Base-by-base conservation (phyloP, 2,113 vertebrate species). In the Carlito syrichta region DNA sequence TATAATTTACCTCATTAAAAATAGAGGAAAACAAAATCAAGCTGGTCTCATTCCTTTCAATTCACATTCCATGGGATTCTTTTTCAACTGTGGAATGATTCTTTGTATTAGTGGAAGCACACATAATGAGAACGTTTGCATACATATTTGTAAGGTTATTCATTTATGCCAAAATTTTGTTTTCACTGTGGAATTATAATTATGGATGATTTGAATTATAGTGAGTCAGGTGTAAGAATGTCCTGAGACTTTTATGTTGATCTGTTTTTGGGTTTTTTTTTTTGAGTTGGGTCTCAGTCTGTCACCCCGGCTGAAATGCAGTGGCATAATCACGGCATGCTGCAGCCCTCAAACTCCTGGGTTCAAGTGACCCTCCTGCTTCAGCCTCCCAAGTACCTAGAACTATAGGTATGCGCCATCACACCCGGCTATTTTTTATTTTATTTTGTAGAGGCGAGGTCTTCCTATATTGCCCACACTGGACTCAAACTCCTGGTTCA, bases 131-230 rank as follows among this genome's bases (percentile, higher is more conserved):
- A 66, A 30, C 12, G 19, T 58, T 96, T 76, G 43, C 79, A 32
- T 50, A 86, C 63, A 89, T 74, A 8, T 81, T 94, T 77, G 23
- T 38, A 94, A 69, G 12, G 22, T 62, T 84, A 38, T 38, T 3
- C 48, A 2, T 74, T 93, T 89, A 93, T 35, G 63, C 40, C 74
- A 76, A 38, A n/a, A 83, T 35, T 23, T 43, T 69, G 23, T 91
- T 96, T 92, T 94, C 23, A 30, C 30, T 48, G 52, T 94, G 69
- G 58, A 90, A 74, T 93, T 94, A 48, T 20, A 66, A 84, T 63
- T 63, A 60, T 32, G 32, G 43, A 9, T 83, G n/a, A 17, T 85
- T 94, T 94, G 79, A 79, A 84, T 96, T 83, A 83, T 8, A 88
- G 25, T 50, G 60, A 93, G 32, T 8, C 6, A 73, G 82, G 68